Evolutionary conservation across 2,888 invertebrate genomes (phyloP), one percentile per base, ranked within the genome.

Genomic region (Netelia fuscicornis): DNA sequence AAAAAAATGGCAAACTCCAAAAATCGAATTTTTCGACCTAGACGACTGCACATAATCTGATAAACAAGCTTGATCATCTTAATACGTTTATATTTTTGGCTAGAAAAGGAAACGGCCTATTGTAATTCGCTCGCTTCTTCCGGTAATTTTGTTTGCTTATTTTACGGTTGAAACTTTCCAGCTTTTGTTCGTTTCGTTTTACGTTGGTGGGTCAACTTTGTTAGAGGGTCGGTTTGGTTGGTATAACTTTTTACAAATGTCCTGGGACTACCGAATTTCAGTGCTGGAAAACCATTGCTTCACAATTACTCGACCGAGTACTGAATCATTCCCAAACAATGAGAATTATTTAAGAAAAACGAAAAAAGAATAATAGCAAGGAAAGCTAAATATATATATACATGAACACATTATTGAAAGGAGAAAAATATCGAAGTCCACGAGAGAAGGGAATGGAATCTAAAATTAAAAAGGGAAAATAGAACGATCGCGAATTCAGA

Each of bases 241-340:
- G 91, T 92, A 91, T 89, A 71, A 81, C 6, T 71, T 71, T 78
- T 92, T 93, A 89, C 92, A 92, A 92, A 91, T 92, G 90, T 89
- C 89, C 89, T 92, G 90, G 92, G 91, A 91, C 90, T 92, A 90
- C 88, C 91, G 87, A 89, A 90, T 88, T 89, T 92, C 88, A 89
- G 90, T 88, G 86, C 91, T 85, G 91, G 90, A 90, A 91, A 92
- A 88, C 88, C 91, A 86, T 88, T 91, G 86, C 91, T 92, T 85
- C 92, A 91, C 89, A 89, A 89, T 91, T 92, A 91, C 89, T 89
- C 92, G 81, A 87, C 91, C 88, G 91, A 92, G 90, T 93, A 91
- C 92, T 92, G 92, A 91, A 91, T 92, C 91, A 92, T 92, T 93
- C 89, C 90, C 90, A 92, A 92, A 88, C 91, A 92, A 91, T 91